Base-by-base conservation (phyloP, 2,797 vertebrate species). In the Chelon labrosus region DNA sequence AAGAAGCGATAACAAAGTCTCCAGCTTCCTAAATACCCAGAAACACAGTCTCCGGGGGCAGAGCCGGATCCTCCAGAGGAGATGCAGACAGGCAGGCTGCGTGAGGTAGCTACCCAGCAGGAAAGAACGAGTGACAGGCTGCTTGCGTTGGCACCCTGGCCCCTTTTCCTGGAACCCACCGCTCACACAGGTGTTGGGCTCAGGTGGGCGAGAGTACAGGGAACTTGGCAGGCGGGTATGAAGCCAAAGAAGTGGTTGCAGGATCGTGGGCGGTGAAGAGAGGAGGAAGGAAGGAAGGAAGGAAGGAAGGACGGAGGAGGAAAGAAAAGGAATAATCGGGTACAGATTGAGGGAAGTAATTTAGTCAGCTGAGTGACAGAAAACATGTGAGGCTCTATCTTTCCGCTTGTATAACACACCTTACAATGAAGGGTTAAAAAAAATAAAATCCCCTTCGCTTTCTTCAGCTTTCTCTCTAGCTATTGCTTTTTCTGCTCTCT, bases 101-200 rank as follows among this genome's bases (percentile, higher is more conserved):
- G 83, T 70, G 73, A 69, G 73, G 79, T 63, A 75, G 70, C 68
- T 16, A 47, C 80, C 67, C 79, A 84, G 82, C 49, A 42, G 82
- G 83, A 75, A 77, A 69, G 61, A 65, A 54, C 67, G 82, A 4
- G 47, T 85, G 84, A 85, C 80, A 82, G 74, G 65, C 70, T 82
- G 77, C 69, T 61, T 73, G 37, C 27, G 51, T 77, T 38, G 44
- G 60, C 78, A 72, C 65, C 66, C 88, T 84, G 83, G 77, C 76
- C 68, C 59, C 66, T 53, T 68, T 87, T 83, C 81, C 76, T 84
- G 85, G 84, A 86, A 83, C 89, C 70, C 64, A 10, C 60, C 25
- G 77, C 63, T 85, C 70, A 78, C 75, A 85, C 85, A 89, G 89
- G 88, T 91, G 88, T 84, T 80, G 83, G 73, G 83, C 81, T 89